Base-by-base conservation (phyloP, 2,113 vertebrate species). In the Atrichornis clamosus region DNA sequence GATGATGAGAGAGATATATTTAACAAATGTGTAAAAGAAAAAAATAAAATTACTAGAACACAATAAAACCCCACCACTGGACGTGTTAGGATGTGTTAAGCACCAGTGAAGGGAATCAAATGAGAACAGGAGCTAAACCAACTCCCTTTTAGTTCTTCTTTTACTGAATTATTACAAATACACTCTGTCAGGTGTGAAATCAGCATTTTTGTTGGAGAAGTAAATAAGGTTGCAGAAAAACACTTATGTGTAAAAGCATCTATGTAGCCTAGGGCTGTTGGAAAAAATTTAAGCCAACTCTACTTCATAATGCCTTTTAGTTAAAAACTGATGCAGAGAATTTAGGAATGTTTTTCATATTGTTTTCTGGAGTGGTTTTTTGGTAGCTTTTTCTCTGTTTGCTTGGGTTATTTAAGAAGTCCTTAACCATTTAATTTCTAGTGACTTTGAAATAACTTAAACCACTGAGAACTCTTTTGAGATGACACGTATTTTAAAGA, bases 101-200 rank as follows among this genome's bases (percentile, higher is more conserved):
- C 13, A 78, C 8, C 22, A 65, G 44, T 35, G n/a, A 81, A 87
- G 16, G 15, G 13, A 82, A 58, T 21, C 26, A 83, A 78, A 65
- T 15, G 22, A 19, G 42, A 79, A 9, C 6, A 72, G 17, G 21
- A 84, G 14, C 21, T 42, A 47, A 78, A 82, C 33, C 55, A 35
- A 35, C 23, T 65, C 33, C 6, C 21, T 87, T 21, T n/a, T 80
- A 50, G 24, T 73, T 68, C 15, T 80, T 87, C 15, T 59, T 64
- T 74, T 78, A 63, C 13, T n/a, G 15, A 74, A 59, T 89, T 77
- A 49, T 86, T 93, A 68, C 79, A 64, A 91, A 87, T 41, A 41
- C 37, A 60, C 13, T 67, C 41, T 90, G 83, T 77, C 89, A 90
- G 73, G 35, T 93, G 73, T 90, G 84, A 95, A 93, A 94, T 78